A percentile compares a stretch with the other conserved stretches of the same genome.
These are phyloP conservation scores for Saccostrea cuccullata DNA, from an alignment of 1,140 invertebrate genomes.

Conservation along the genomic window DNA sequence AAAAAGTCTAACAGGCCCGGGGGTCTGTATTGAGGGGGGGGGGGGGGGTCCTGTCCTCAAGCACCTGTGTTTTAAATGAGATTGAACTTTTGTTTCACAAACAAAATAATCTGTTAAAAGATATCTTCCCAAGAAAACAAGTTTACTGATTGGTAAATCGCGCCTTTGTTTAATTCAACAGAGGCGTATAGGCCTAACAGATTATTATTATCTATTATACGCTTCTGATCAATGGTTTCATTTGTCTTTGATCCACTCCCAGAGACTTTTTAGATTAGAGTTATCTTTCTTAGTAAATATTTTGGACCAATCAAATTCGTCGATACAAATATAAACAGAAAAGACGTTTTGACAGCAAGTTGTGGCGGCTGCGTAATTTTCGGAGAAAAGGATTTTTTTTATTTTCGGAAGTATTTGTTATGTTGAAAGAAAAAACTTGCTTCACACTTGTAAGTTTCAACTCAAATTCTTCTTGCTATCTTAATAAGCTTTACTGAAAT, in stretches of 20 bases:
- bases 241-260: not conserved
- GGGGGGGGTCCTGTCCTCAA: no score
- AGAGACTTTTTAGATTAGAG: not conserved
- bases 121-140: no score
- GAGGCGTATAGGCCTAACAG: no score
- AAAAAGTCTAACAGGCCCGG: no score
- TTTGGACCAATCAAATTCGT: not conserved
- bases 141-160: no score
- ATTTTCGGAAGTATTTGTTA: not conserved
- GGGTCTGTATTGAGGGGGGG: no score
- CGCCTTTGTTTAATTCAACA: no score
- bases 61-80: no score
- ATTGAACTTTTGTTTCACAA: no score
- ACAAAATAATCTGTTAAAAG: no score
- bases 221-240: no score
- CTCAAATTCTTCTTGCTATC: not conserved
- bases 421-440: not conserved
- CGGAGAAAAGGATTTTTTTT: not conserved
- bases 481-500: not conserved
- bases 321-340: conserved; percentile 32
- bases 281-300: not conserved
- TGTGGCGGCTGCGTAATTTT: conserved; percentile 17
- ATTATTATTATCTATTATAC: no score
- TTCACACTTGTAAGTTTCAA: not conserved
- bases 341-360: conserved; percentile 29